phyloP scores from a whole-genome alignment of 2,888 invertebrate species.

The Mesopsocus fuscifrons region DNA sequence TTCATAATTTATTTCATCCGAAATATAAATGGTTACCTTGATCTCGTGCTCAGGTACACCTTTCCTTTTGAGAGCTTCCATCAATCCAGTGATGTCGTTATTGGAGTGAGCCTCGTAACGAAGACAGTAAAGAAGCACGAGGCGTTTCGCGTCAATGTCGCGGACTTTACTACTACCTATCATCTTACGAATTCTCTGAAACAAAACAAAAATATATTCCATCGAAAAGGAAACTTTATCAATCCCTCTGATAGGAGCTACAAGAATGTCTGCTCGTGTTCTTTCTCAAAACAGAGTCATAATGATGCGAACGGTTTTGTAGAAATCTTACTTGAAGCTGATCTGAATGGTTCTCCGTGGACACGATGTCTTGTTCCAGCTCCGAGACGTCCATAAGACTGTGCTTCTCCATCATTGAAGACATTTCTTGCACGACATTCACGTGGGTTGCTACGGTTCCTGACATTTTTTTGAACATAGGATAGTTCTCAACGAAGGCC shows the following conservation, averaged over 20 bases:
- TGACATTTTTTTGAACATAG: slow-evolving; percentile 82
- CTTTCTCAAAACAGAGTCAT: too few species aligned
- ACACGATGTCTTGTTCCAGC: slow-evolving; percentile 81
- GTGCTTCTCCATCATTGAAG: slow-evolving; percentile 56
- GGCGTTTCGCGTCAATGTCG: slow-evolving; percentile 61
- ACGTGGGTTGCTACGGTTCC: slow-evolving; percentile 96
- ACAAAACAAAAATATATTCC: slow-evolving; percentile 15
- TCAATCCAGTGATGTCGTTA: slow-evolving; percentile 59
- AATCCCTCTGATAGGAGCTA: too few species aligned
- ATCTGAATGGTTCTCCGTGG: slow-evolving; percentile 63
- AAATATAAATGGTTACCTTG: too few species aligned
- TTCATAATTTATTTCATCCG: too few species aligned
- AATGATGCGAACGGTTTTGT: too few species aligned
- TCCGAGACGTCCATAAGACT: slow-evolving; percentile 80
- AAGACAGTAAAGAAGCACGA: slow-evolving; percentile 84
- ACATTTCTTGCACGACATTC: slow-evolving; percentile 88
- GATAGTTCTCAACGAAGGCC: slow-evolving; percentile 92
- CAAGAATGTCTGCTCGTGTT: too few species aligned
- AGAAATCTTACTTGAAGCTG: slow-evolving; percentile 45
- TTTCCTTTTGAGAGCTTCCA: slow-evolving; percentile 45
- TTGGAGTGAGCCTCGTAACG: slow-evolving; percentile 81
- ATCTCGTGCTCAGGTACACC: slow-evolving; percentile 41
- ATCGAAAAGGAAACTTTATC: too few species aligned
- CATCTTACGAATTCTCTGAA: slow-evolving; percentile 54
- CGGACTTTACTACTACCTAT: slow-evolving; percentile 51